These are phyloP conservation scores for Carettochelys insculpta DNA, from an alignment of 2,113 vertebrate genomes.

Conservation along the genomic window DNA sequence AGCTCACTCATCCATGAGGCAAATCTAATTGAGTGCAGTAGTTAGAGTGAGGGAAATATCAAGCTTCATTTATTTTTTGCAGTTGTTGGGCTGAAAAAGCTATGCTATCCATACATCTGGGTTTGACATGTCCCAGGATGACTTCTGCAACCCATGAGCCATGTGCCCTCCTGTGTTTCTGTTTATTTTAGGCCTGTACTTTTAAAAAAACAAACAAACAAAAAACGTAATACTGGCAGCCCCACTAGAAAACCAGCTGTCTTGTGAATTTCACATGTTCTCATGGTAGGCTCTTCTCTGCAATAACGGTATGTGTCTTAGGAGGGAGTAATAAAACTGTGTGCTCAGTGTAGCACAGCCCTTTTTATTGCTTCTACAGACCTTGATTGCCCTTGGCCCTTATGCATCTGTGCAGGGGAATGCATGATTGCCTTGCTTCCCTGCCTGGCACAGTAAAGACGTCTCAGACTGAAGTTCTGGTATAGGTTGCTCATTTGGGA, in stretches of 20 bases:
- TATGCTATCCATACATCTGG: background rate
- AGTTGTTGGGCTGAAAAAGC: background rate
- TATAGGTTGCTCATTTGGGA: background rate
- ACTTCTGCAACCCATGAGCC: background rate
- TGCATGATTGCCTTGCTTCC: background rate
- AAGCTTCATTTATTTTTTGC: background rate
- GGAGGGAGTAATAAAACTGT: background rate
- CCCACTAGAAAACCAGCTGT: background rate
- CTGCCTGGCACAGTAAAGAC: background rate
- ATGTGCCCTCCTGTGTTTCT: background rate
- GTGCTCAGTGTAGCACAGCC: background rate
- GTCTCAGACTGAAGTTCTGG: background rate
- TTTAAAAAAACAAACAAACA: no score
- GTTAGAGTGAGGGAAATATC: background rate
- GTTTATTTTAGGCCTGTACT: background rate
- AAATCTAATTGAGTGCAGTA: background rate
- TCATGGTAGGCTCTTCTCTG: background rate
- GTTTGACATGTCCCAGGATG: background rate
- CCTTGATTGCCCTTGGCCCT: background rate
- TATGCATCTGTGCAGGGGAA: background rate
- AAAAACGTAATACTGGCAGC: background rate
- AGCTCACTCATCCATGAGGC: background rate
- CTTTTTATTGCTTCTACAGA: background rate
- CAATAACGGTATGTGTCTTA: background rate
- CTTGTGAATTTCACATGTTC: background rate